These are phyloP conservation scores for Falco cherrug DNA, from an alignment of 2,797 vertebrate species.

Conservation along the genomic window DNA sequence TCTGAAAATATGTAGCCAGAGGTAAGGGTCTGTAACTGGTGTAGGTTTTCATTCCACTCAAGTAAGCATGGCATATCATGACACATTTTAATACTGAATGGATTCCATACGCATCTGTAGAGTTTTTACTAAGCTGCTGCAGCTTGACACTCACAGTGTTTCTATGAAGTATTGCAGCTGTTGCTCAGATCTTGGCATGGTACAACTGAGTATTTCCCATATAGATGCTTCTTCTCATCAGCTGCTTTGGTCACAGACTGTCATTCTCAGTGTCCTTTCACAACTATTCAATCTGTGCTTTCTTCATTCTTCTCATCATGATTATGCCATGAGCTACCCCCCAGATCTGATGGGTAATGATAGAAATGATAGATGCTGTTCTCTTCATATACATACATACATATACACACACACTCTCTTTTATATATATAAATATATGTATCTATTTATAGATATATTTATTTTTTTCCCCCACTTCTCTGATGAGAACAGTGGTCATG, in stretches of 20 bases:
- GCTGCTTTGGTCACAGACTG: background rate
- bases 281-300: background rate
- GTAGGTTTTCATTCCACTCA: background rate
- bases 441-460: background rate
- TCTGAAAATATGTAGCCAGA: background rate
- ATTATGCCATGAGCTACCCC: background rate
- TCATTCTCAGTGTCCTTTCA: background rate
- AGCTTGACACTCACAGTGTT: background rate
- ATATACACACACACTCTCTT: background rate
- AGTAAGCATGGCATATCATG: background rate
- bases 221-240: background rate
- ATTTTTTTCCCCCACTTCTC: background rate
- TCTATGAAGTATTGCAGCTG: slow-evolving; percentile 16
- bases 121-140: background rate
- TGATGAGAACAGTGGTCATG: background rate
- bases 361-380: background rate
- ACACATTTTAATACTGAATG: background rate
- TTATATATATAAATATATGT: too few species aligned
- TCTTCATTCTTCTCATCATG: background rate
- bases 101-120: background rate
- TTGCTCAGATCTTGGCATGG: background rate
- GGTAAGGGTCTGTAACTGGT: background rate
- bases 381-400: background rate
- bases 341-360: background rate
- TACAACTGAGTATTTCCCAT: background rate